A percentile compares a stretch with the other conserved stretches of the same genome.
These are phyloP conservation scores for Dicyrtoma fusca DNA, from an alignment of 2,888 invertebrate genomes.

Conservation along the genomic window DNA sequence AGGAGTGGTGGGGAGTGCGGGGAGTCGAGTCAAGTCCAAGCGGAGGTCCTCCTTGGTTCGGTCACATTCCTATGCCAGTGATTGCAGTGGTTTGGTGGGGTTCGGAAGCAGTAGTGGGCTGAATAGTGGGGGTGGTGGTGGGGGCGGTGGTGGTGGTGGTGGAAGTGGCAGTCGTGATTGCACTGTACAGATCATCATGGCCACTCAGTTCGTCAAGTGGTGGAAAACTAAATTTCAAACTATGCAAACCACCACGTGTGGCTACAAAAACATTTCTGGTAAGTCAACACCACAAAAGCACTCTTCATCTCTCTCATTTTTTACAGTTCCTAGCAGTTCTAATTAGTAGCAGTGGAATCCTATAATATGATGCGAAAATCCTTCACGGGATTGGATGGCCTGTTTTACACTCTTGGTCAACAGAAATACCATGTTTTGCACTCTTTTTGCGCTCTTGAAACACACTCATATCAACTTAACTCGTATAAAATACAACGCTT, in stretches of 20 bases:
- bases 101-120: not conserved
- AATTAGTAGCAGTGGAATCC: not conserved
- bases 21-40: no score
- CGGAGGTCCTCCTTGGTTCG: no score
- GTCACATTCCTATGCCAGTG: constrained; percentile 26
- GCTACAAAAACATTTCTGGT: constrained; percentile 56
- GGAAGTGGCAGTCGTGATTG: constrained; percentile 21
- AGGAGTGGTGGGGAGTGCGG: no score
- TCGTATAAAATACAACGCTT: no score
- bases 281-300: constrained; percentile 32
- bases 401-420: no score
- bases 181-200: constrained; percentile 44
- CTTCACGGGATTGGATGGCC: no score
- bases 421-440: no score
- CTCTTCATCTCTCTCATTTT: not conserved
- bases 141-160: constrained; percentile 1
- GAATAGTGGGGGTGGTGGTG: not conserved
- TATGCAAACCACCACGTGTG: constrained; percentile 46
- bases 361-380: not conserved
- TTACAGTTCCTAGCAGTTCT: not conserved
- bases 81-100: not conserved
- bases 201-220: constrained; percentile 57
- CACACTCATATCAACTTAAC: no score
- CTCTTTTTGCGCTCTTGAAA: no score
- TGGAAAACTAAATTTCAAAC: constrained; percentile 56